These are phyloP conservation scores for Pyrocoelia pectoralis DNA, from an alignment of 2,888 invertebrate genomes.

Conservation along the genomic window DNA sequence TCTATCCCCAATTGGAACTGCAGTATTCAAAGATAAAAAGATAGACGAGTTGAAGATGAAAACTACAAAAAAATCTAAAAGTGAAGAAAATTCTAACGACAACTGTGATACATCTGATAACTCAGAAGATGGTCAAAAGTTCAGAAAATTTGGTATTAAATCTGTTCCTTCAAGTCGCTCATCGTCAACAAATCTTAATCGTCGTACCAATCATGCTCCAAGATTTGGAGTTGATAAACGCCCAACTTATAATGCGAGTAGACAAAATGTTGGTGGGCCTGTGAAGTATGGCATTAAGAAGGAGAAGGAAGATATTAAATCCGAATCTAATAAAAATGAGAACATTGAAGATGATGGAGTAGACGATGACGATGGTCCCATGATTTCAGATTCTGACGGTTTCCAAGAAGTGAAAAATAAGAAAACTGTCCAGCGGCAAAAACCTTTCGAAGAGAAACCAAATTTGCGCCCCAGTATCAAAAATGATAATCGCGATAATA, in stretches of 20 bases:
- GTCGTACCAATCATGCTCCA: constrained; percentile 46
- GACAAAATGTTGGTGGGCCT: constrained; percentile 55
- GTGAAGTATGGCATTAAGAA: constrained; percentile 29
- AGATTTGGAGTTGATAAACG: constrained; percentile 49
- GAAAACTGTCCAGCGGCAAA: constrained; percentile 71
- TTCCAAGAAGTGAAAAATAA: constrained; percentile 88
- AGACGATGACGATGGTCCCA: constrained; percentile 47
- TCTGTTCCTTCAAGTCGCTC: constrained; percentile 44
- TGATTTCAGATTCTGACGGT: constrained; percentile 68
- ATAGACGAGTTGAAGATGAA: constrained; percentile 52
- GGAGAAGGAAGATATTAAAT: constrained; percentile 28
- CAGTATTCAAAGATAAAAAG: constrained; percentile 41
- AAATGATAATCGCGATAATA: constrained; percentile 52
- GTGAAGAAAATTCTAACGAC: constrained; percentile 25
- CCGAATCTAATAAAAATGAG: constrained; percentile 50
- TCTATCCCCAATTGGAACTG: constrained; percentile 61
- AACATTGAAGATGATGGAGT: constrained; percentile 42
- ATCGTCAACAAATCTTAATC: constrained; percentile 44
- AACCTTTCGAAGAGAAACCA: constrained; percentile 53
- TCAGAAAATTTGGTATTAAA: constrained; percentile 21
- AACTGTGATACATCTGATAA: constrained; percentile 42
- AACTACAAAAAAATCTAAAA: constrained; percentile 55
- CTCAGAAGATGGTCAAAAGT: constrained; percentile 38
- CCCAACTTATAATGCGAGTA: constrained; percentile 42
- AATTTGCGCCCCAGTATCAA: constrained; percentile 43